Evolutionary conservation across 2,888 invertebrate species (phyloP), one percentile per base, ranked within the genome.

Genomic region (Synergus itoensis): DNA sequence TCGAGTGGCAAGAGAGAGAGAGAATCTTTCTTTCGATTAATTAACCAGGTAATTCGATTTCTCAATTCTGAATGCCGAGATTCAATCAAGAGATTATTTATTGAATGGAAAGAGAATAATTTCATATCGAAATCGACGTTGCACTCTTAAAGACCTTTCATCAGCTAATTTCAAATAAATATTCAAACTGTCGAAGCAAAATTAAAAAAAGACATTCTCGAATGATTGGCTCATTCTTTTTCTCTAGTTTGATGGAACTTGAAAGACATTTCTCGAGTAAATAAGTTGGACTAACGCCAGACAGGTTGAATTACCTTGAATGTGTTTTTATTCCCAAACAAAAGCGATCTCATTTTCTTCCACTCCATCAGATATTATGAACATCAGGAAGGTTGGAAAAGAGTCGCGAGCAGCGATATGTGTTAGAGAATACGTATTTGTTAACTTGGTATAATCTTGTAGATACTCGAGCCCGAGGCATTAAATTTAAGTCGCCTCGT

Each of bases 401-500:
- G n/a, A 65, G n/a, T 65, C 64, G 28, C 64, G 40, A 63, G 81
- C 78, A 79, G 81, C 79, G 79, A 82, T 85, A 82, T 82, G 80
- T 82, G 81, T 82, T 81, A 82, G 78, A 83, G 84, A 88, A 87
- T 88, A 88, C 85, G 87, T 89, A 89, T 89, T 88, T 88, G 88
- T 87, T 88, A 86, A 86, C 86, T 85, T 85, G 84, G 87, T 83
- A 85, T 87, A 87, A 88, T 88, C 88, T 84, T 85, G 84, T 84
- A 82, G 85, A 83, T 82, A 83, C 82, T 83, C 82, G 85, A 86
- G 86, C 82, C 83, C 83, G 83, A 83, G 84, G 88, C 87, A 89
- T 89, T 89, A 89, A 89, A 89, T 89, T 88, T 87, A 89, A 87
- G 87, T 89, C 88, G 88, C 85, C 89, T 89, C 87, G 86, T 88